These are phyloP conservation scores for Cerastis leucographa DNA, from an alignment of 2,888 invertebrate species.

Conservation along the genomic window DNA sequence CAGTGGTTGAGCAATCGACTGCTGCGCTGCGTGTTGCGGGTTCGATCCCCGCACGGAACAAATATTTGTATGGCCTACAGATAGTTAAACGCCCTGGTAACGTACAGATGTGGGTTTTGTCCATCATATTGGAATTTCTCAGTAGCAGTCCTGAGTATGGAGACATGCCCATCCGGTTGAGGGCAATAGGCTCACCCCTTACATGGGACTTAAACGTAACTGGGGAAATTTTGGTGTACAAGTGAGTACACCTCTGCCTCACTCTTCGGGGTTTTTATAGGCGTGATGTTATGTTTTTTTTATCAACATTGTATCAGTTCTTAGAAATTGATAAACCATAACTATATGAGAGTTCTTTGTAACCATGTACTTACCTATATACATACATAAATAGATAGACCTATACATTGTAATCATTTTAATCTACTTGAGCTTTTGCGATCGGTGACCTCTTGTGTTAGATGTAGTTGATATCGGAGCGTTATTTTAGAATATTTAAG, in stretches of 20 bases:
- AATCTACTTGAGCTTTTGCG: conserved; percentile 33
- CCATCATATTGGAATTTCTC: not conserved
- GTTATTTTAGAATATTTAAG: not conserved
- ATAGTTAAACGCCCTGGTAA: too few relatives aligned
- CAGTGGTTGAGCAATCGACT: too few relatives aligned
- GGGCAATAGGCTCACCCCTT: not conserved
- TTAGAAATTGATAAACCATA: conserved; percentile 56
- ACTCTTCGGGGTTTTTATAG: not conserved
- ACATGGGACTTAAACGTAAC: not conserved
- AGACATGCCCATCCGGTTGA: not conserved
- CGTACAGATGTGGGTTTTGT: not conserved
- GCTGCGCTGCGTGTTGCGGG: too few relatives aligned
- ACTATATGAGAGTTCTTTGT: conserved; percentile 31
- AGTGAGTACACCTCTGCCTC: not conserved
- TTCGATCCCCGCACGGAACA: too few relatives aligned
- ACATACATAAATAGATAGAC: not conserved
- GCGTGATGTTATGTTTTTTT: not conserved
- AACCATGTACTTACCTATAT: not conserved
- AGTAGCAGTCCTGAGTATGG: not conserved
- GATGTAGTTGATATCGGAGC: not conserved
- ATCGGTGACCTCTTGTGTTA: conserved; percentile 16
- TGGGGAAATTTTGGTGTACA: not conserved
- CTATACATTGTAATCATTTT: conserved; percentile 35
- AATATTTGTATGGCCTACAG: too few relatives aligned
- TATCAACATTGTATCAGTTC: conserved; percentile 45